Percentiles rank a stretch among this genome's conserved stretches.
These are phyloP conservation scores for Aepyceros melampus DNA, from an alignment of 2,113 vertebrate species.

Conservation along the genomic window DNA sequence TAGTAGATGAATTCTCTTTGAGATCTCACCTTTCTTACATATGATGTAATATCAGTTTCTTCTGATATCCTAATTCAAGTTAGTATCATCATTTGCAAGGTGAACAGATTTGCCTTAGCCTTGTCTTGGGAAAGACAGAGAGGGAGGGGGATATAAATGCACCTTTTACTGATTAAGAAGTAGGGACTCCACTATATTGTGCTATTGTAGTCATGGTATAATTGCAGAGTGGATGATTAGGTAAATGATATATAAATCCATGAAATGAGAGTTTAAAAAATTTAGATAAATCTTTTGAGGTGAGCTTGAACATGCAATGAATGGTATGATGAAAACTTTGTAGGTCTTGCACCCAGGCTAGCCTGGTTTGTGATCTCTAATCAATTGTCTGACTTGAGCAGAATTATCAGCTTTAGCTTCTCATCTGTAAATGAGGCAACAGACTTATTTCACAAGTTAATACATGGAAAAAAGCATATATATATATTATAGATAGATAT, in stretches of 20 bases:
- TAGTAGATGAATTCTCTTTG: background rate
- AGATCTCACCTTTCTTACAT: background rate
- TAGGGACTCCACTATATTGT: background rate
- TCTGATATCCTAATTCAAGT: background rate
- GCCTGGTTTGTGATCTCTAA: background rate
- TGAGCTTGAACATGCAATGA: background rate
- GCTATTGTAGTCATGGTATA: background rate
- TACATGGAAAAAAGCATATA: background rate
- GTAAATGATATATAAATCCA: background rate
- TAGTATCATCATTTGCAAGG: background rate
- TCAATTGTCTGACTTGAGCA: background rate
- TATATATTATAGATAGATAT: background rate
- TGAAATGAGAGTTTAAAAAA: background rate
- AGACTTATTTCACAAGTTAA: background rate
- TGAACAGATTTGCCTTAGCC: background rate
- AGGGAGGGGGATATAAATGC: background rate
- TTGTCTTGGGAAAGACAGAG: background rate
- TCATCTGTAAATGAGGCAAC: background rate
- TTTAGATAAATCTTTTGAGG: background rate
- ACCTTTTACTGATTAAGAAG: background rate
- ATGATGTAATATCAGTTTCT: background rate
- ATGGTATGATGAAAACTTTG: background rate
- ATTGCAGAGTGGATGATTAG: background rate
- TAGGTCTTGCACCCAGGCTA: background rate
- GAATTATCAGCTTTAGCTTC: background rate